Evolutionary conservation across 2,888 invertebrate genomes (phyloP).

Genomic region (Pinctada fucata): DNA sequence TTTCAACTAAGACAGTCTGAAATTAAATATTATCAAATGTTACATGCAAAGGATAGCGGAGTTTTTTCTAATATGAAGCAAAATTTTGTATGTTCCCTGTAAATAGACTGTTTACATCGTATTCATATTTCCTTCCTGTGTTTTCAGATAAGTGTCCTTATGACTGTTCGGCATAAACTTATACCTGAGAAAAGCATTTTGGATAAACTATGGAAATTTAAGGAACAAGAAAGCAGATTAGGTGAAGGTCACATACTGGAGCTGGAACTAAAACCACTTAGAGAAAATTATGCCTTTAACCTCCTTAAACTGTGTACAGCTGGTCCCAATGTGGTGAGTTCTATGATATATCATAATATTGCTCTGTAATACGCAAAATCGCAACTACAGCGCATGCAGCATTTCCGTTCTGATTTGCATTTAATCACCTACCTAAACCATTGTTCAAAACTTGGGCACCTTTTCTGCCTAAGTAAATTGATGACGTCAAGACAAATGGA

Average conservation of each 20-base stretch:
- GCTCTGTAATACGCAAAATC: no score
- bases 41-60: no score
- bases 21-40: no score
- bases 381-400: no score
- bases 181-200: constrained; percentile 15
- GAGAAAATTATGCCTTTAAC: constrained; percentile 5
- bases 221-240: neutral
- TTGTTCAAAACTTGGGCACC: no score
- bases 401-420: no score
- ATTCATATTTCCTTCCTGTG: neutral
- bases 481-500: no score
- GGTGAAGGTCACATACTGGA: constrained; percentile 16
- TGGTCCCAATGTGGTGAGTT: constrained; percentile 8
- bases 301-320: constrained; percentile 21
- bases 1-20: no score
- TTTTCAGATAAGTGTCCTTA: constrained; percentile 23
- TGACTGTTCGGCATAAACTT: constrained; percentile 29
- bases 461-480: no score
- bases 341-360: neutral
- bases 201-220: neutral
- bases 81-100: neutral
- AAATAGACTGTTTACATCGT: neutral
- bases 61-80: no score
- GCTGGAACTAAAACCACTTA: constrained; percentile 26
- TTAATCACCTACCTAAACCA: no score